Conservation (phyloP, 2,797 vertebrate genomes). For the Mus spretus region DNA sequence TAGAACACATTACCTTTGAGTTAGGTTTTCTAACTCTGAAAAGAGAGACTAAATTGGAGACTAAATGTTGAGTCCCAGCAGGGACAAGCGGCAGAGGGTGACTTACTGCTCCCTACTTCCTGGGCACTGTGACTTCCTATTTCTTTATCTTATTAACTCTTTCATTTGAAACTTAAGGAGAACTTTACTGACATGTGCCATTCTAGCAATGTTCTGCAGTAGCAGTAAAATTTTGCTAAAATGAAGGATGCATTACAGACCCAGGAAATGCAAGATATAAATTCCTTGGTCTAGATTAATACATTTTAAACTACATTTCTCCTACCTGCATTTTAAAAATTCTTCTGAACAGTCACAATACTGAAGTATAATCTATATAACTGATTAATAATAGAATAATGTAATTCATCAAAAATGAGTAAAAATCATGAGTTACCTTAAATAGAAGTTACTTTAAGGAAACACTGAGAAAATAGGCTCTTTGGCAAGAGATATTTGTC, state of each 20-base stretch:
- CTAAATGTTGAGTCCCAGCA: background rate
- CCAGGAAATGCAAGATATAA: background rate
- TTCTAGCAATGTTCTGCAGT: background rate
- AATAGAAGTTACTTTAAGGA: constrained; percentile 50
- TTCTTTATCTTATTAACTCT: background rate
- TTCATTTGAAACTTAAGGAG: background rate
- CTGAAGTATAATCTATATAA: background rate
- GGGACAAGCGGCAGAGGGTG: background rate
- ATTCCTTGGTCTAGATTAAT: background rate
- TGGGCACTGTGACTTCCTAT: background rate
- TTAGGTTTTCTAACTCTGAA: constrained; percentile 30
- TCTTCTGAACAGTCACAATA: constrained; percentile 14
- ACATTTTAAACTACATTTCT: constrained; percentile 38
- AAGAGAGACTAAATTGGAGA: background rate
- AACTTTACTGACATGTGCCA: constrained; percentile 30
- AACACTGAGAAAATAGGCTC: constrained; percentile 23
- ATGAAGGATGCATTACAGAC: background rate
- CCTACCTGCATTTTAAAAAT: constrained; percentile 33
- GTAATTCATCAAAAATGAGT: constrained; percentile 41
- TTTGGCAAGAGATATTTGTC: constrained; percentile 25
- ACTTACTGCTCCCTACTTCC: background rate
- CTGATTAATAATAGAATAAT: background rate
- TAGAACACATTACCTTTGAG: background rate
- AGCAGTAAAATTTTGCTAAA: constrained; percentile 37
- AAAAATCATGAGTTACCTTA: background rate